These are phyloP conservation scores for Axinella damicornis DNA, from an alignment of 37 sponge, comb jelly and placozoan species.

Conservation along the genomic window DNA sequence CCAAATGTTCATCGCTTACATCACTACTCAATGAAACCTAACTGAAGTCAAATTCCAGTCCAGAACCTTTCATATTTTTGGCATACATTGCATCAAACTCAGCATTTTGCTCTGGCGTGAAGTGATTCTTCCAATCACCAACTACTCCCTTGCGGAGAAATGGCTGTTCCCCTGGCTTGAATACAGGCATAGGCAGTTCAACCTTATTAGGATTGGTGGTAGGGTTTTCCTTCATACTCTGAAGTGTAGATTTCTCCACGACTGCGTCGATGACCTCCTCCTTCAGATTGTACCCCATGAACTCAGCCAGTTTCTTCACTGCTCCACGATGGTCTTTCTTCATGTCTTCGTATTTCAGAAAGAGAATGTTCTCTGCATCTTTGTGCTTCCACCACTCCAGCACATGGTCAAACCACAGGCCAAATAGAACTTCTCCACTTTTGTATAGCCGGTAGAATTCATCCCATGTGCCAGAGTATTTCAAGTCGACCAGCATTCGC, in stretches of 20 bases:
- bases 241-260: conserved; percentile 20
- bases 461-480: conserved; percentile 10
- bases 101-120: conserved; percentile 24
- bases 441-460: background rate
- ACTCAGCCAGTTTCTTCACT: conserved; percentile 8
- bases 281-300: conserved; percentile 20
- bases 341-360: conserved; percentile 59
- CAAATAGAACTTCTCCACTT: conserved; percentile 37
- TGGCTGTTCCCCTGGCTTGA: conserved; percentile 3
- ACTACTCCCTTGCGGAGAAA: conserved; percentile 48
- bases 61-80: conserved; percentile 30
- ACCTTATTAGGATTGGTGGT: background rate
- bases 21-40: too few relatives aligned
- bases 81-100: conserved; percentile 34
- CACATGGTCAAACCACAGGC: conserved; percentile 53
- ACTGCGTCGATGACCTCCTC: conserved; percentile 23
- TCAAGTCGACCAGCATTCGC: background rate
- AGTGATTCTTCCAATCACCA: conserved; percentile 57
- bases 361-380: conserved; percentile 41
- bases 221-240: conserved; percentile 41
- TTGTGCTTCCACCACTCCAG: conserved; percentile 38
- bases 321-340: conserved; percentile 19
- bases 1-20: too few relatives aligned
- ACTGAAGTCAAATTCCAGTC: background rate
- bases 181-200: too few relatives aligned